Evolutionary conservation across 2,797 vertebrate species (phyloP).

Genomic region (Cossypha caffra): DNA sequence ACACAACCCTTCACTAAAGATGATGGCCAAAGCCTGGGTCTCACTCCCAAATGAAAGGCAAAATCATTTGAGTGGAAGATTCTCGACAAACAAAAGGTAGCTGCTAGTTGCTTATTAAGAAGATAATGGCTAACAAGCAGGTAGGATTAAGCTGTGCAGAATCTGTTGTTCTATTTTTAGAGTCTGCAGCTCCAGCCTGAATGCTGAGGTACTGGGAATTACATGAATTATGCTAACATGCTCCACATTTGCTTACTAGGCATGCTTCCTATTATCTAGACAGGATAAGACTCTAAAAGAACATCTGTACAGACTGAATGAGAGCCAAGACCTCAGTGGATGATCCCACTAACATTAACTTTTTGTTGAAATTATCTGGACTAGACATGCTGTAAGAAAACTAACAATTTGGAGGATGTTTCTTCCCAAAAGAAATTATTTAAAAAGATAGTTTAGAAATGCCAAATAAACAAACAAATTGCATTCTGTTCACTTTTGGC

Average conservation of each 20-base stretch:
- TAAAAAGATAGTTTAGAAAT: constrained; percentile 52
- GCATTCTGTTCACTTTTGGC: constrained; percentile 68
- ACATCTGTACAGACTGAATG: constrained; percentile 70
- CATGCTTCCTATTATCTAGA: constrained; percentile 67
- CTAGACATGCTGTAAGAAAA: constrained; percentile 62
- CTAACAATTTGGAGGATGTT: constrained; percentile 57
- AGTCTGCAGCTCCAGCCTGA: constrained; percentile 7
- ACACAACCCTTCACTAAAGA: not conserved
- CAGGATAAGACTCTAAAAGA: constrained; percentile 64
- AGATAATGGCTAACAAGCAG: constrained; percentile 44
- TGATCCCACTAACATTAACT: constrained; percentile 44
- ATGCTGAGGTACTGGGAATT: constrained; percentile 47
- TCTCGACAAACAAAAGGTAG: not conserved
- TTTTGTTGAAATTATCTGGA: constrained; percentile 59
- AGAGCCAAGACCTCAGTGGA: constrained; percentile 57
- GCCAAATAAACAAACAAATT: constrained; percentile 65
- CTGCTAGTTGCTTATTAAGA: constrained; percentile 19
- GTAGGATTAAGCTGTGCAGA: constrained; percentile 41
- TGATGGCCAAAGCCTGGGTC: accelerated
- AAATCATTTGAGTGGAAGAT: not conserved
- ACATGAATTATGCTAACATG: constrained; percentile 58
- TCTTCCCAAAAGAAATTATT: constrained; percentile 58
- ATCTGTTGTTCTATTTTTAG: constrained; percentile 57
- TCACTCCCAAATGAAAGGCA: not conserved
- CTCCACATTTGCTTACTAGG: constrained; percentile 50